Percentiles rank a stretch among this genome's conserved stretches.
Conservation (phyloP, 2,797 vertebrate species). For the Myripristis murdjan region DNA sequence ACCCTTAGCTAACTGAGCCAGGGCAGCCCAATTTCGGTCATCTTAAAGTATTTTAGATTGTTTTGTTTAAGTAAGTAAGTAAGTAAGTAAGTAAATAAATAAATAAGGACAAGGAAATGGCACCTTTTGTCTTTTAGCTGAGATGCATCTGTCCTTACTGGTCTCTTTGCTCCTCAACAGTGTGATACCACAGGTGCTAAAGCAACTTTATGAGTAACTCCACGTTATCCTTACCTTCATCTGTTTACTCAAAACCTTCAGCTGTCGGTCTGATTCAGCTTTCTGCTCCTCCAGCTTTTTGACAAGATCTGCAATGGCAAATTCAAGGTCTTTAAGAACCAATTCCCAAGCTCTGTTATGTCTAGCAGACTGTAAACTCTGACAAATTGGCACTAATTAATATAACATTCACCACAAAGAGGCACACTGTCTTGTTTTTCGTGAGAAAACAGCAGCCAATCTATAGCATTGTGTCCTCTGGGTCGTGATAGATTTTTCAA, state of each 20-base stretch:
- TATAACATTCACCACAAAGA: conserved; percentile 1
- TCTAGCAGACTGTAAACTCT: neutral
- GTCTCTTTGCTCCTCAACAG: no score
- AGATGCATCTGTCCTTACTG: no score
- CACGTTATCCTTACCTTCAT: conserved; percentile 90
- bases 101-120: no score
- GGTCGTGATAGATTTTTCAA: neutral
- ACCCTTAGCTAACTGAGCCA: no score
- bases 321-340: conserved; percentile 29
- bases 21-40: no score
- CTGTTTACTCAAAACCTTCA: conserved; percentile 91
- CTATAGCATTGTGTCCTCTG: neutral
- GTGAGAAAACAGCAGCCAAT: conserved; percentile 34
- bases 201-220: neutral
- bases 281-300: conserved; percentile 95
- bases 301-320: conserved; percentile 86
- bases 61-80: no score
- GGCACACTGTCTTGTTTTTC: neutral
- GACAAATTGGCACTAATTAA: neutral
- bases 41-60: no score
- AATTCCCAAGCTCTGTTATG: neutral
- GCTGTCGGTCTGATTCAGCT: conserved; percentile 90
- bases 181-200: neutral
- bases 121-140: no score
- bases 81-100: no score